Conservation (phyloP, 2,888 invertebrate species). For the Apodemia mormo region DNA sequence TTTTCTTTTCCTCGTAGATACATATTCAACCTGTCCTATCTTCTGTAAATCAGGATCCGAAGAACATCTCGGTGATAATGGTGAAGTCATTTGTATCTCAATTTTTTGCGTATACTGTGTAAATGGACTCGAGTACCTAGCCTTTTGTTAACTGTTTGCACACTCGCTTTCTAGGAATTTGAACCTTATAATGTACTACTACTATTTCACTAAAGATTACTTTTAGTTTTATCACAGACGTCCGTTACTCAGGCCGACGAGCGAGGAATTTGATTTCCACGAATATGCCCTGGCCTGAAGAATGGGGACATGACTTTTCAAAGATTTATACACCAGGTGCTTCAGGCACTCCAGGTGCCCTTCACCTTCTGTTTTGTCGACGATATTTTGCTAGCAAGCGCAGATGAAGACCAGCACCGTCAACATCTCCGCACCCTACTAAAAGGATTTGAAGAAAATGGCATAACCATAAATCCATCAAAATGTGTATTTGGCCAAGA, state of each 20-base stretch:
- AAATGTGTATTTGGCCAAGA: no score
- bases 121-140: background rate
- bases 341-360: no score
- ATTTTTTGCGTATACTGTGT: background rate
- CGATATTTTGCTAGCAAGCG: no score
- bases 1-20: background rate
- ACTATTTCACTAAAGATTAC: background rate
- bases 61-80: background rate
- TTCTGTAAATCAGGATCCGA: background rate
- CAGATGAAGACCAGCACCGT: no score
- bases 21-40: background rate
- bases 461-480: no score
- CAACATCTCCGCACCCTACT: no score
- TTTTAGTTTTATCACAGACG: background rate
- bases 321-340: no score
- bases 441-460: no score
- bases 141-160: background rate
- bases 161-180: background rate
- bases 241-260: background rate
- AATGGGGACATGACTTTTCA: no score
- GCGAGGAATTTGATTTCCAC: no score
- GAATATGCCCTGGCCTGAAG: no score
- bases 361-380: no score
- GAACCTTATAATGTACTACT: background rate
- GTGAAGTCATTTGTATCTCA: background rate